These are phyloP conservation scores for Mycogona germanica DNA, from an alignment of 2,888 invertebrate genomes.

Conservation along the genomic window DNA sequence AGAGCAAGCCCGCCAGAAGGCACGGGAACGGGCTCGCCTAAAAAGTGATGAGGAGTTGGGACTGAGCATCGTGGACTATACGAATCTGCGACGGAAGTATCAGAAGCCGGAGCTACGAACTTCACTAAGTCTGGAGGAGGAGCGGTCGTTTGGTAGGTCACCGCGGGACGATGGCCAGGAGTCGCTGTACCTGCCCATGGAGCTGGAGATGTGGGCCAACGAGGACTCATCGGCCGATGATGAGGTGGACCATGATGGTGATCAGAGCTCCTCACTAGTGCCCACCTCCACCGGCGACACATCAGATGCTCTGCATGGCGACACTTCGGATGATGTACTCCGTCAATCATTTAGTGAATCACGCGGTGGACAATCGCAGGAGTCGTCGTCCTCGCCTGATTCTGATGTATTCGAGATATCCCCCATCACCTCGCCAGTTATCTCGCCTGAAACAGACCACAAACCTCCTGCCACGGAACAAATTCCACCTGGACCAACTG, in stretches of 20 bases:
- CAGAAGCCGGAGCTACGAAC: constrained; percentile 21
- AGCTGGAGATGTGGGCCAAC: background rate
- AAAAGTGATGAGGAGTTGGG: constrained; percentile 62
- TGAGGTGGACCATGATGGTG: background rate
- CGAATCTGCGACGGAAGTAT: constrained; percentile 28
- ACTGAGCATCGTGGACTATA: constrained; percentile 27
- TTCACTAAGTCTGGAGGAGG: constrained; percentile 17
- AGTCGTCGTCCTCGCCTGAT: constrained; percentile 15
- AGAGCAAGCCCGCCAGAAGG: constrained; percentile 46
- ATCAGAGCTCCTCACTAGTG: background rate
- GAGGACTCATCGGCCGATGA: background rate
- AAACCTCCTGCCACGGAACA: background rate
- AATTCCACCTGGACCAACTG: background rate
- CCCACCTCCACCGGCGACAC: background rate
- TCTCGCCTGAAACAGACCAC: background rate
- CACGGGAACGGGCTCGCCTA: constrained; percentile 49
- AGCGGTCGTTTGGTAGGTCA: background rate
- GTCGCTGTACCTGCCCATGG: background rate
- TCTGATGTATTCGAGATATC: constrained; percentile 13
- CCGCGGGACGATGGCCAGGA: background rate
- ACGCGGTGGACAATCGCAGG: background rate
- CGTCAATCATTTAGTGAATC: constrained; percentile 2
- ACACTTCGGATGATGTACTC: background rate
- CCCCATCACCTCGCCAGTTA: background rate
- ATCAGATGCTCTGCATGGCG: background rate